Evolutionary conservation across 2,888 invertebrate species (phyloP).

Genomic region (Drosophila mercatorum): DNA sequence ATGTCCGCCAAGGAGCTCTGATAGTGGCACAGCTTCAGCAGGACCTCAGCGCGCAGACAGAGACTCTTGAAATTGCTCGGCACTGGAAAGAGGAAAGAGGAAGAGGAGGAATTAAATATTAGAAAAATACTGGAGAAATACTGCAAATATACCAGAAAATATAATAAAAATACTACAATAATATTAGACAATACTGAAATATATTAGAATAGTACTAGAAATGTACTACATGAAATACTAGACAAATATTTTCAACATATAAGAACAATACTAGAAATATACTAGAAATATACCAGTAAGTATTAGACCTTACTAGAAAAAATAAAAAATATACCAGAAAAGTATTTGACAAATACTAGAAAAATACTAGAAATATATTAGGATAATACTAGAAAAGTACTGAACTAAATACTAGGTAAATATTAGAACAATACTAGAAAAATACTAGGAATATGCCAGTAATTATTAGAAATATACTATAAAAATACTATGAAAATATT

Average conservation of each 20-base stretch:
- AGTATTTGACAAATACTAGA: too few relatives aligned
- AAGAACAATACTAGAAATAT: too few relatives aligned
- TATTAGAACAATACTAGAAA: not conserved
- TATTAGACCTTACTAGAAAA: too few relatives aligned
- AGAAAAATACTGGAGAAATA: not conserved
- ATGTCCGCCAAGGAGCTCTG: constrained; percentile 89
- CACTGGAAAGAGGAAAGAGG: constrained; percentile 83
- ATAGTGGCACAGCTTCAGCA: constrained; percentile 87
- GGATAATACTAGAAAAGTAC: not conserved
- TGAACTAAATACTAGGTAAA: too few relatives aligned
- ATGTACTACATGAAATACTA: too few relatives aligned
- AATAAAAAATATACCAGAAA: too few relatives aligned
- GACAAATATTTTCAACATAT: too few relatives aligned
- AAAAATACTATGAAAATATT: not conserved
- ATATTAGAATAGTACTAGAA: not conserved
- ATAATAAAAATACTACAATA: not conserved
- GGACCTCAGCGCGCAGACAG: constrained; percentile 88
- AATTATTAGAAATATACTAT: not conserved
- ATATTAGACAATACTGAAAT: not conserved
- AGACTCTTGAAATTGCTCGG: constrained; percentile 88
- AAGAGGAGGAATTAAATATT: constrained; percentile 1
- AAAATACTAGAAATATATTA: too few relatives aligned
- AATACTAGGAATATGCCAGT: not conserved
- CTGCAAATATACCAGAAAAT: not conserved
- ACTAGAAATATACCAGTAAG: too few relatives aligned